Conservation (phyloP, 2,113 vertebrate genomes). For the Urocolius indicus region DNA sequence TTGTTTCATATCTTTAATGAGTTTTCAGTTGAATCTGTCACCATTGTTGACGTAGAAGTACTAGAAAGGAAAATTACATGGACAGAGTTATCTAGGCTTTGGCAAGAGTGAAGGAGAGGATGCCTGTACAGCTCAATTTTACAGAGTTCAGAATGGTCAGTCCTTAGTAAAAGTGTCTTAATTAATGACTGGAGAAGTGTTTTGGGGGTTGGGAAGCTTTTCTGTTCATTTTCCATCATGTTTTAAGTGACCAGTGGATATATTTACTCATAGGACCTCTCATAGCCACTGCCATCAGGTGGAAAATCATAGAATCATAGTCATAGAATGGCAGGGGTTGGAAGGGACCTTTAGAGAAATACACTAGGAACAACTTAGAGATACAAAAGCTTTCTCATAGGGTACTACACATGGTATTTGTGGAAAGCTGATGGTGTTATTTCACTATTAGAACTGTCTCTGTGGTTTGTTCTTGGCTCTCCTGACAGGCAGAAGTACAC, state of each 20-base stretch:
- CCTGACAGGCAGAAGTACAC: not conserved
- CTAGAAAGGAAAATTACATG: not conserved
- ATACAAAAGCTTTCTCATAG: not conserved
- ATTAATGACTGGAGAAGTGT: not conserved
- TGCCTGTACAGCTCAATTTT: not conserved
- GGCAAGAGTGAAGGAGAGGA: not conserved
- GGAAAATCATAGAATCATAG: not conserved
- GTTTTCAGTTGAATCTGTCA: not conserved
- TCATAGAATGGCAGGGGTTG: no score
- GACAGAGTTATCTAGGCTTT: not conserved
- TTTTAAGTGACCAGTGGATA: not conserved
- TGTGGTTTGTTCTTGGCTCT: not conserved
- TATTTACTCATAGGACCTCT: not conserved
- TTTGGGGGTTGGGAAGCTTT: not conserved
- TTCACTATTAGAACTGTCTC: not conserved
- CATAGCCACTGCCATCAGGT: not conserved
- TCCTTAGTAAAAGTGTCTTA: not conserved
- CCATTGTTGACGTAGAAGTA: not conserved
- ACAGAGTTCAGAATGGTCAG: not conserved
- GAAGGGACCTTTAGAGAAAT: no score
- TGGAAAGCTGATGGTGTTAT: not conserved
- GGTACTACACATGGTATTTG: not conserved
- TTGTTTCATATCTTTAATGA: not conserved
- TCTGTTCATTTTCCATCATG: not conserved
- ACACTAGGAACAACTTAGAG: not conserved